Conservation (phyloP, 1,140 invertebrate genomes). For the Akabosia matsudoensis region DNA sequence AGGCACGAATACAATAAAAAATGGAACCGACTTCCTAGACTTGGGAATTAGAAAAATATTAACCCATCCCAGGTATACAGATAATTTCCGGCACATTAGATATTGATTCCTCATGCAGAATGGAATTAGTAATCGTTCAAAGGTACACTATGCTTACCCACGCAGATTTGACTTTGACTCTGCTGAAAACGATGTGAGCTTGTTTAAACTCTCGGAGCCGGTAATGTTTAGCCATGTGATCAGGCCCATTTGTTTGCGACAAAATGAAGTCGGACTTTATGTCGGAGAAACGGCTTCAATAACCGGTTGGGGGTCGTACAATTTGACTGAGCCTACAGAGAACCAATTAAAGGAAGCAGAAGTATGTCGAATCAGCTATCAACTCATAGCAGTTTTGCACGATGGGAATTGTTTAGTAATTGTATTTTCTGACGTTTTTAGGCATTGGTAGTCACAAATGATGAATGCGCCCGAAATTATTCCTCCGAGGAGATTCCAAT, state of each 20-base stretch:
- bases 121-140: not conserved
- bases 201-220: conserved; percentile 13
- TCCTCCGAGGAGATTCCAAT: conserved; percentile 24
- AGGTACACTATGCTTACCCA: not conserved
- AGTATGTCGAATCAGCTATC: not conserved
- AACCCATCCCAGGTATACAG: not conserved
- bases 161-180: conserved; percentile 32
- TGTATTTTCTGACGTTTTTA: conserved; percentile 3
- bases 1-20: conserved; percentile 30
- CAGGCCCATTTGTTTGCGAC: conserved; percentile 25
- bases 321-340: conserved; percentile 25
- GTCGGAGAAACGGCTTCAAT: not conserved
- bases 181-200: conserved; percentile 25
- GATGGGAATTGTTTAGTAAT: not conserved
- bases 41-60: not conserved
- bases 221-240: conserved; percentile 4
- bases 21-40: not conserved
- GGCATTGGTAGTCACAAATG: not conserved
- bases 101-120: not conserved
- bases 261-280: not conserved
- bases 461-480: conserved; percentile 19
- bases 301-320: conserved; percentile 28
- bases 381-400: not conserved
- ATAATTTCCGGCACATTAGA: not conserved
- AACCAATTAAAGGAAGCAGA: conserved; percentile 19